A percentile compares a stretch with the other conserved stretches of the same genome.
Conservation (phyloP, 2,797 vertebrate genomes). For the Coregonus suidteri region DNA sequence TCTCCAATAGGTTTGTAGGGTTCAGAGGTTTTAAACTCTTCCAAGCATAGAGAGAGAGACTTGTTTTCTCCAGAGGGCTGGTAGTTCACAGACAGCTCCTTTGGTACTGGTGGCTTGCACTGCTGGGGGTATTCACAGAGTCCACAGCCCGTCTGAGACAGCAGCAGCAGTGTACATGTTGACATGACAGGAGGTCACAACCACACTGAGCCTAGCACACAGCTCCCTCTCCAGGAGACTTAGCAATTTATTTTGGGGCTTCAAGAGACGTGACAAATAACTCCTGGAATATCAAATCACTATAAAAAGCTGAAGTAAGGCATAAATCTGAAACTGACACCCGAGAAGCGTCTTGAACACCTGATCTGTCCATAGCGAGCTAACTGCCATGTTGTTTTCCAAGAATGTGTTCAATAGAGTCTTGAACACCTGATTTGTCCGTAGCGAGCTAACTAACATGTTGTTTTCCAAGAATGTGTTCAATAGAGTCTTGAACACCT, state of each 20-base stretch:
- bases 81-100: conserved; percentile 48
- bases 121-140: conserved; percentile 59
- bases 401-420: conserved; percentile 35
- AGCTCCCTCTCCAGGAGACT: conserved; percentile 65
- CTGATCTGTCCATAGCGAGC: conserved; percentile 22
- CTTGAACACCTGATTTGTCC: conserved; percentile 58
- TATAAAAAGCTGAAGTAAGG: conserved; percentile 81
- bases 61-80: conserved; percentile 37
- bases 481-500: conserved; percentile 31
- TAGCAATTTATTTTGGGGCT: conserved; percentile 79
- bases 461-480: conserved; percentile 57
- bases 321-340: conserved; percentile 79
- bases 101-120: conserved; percentile 51
- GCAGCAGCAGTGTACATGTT: conserved; percentile 64
- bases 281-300: conserved; percentile 81
- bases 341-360: conserved; percentile 59
- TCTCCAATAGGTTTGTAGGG: conserved; percentile 33
- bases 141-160: conserved; percentile 53
- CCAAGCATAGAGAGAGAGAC: conserved; percentile 36
- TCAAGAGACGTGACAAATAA: conserved; percentile 81
- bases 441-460: conserved; percentile 45
- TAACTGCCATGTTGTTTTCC: conserved; percentile 59
- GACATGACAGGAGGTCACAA: conserved; percentile 75
- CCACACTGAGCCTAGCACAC: conserved; percentile 68
- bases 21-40: conserved; percentile 45